A percentile compares a stretch with the other conserved stretches of the same genome.
Conservation (phyloP, 2,888 invertebrate species). For the Acleris emargana region DNA sequence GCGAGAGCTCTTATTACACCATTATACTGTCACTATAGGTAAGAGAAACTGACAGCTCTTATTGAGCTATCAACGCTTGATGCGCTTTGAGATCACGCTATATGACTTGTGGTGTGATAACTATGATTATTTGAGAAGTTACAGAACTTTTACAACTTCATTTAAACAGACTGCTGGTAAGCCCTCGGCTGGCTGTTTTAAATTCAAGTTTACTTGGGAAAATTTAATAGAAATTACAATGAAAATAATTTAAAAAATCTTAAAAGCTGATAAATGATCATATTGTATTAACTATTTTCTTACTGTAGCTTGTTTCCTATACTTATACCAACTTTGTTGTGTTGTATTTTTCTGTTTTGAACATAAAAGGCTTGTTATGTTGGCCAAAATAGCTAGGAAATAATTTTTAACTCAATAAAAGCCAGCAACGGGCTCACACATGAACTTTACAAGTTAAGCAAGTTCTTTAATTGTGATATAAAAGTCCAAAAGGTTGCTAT, state of each 20-base stretch:
- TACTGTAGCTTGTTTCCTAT: no score
- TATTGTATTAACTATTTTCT: no score
- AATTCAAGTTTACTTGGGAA: neutral
- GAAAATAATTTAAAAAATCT: no score
- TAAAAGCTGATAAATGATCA: no score
- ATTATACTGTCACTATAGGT: constrained; percentile 43
- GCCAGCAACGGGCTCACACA: neutral
- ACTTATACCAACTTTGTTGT: no score
- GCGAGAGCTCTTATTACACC: constrained; percentile 43
- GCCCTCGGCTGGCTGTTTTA: neutral
- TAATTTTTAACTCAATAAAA: no score
- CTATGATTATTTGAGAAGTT: constrained; percentile 20
- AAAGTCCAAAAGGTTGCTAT: constrained; percentile 30
- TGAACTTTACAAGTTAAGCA: constrained; percentile 6
- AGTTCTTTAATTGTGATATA: constrained; percentile 26
- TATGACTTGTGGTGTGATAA: constrained; percentile 27
- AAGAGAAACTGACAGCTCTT: constrained; percentile 39
- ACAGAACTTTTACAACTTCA: constrained; percentile 2
- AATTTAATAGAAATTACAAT: no score
- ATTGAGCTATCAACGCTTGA: constrained; percentile 41
- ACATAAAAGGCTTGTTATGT: no score
- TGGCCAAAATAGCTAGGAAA: no score
- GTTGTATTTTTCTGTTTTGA: no score
- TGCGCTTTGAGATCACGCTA: constrained; percentile 17
- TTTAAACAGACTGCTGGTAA: neutral